Conservation (phyloP, 2,888 invertebrate genomes). For the Agrochola circellaris region DNA sequence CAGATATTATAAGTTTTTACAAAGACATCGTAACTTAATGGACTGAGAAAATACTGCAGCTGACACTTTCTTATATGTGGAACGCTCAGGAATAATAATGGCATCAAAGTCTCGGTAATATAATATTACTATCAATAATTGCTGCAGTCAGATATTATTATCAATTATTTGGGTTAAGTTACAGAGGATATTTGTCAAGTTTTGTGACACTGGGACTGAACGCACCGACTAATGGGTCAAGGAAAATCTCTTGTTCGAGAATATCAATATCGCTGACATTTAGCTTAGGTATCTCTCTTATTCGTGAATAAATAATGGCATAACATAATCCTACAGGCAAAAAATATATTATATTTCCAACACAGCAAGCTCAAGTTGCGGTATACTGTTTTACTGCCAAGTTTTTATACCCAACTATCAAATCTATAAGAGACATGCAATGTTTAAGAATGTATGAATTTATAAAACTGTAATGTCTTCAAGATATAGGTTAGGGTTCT, state of each 20-base stretch:
- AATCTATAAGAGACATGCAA: slow-evolving; percentile 35
- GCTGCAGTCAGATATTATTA: not conserved
- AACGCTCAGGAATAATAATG: not conserved
- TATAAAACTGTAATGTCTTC: slow-evolving; percentile 20
- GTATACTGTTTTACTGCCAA: slow-evolving; percentile 40
- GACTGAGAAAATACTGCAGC: slow-evolving; percentile 1
- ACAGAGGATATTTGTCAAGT: not conserved
- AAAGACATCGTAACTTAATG: not conserved
- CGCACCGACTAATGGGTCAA: not conserved
- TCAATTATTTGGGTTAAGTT: not conserved
- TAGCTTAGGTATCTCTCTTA: not conserved
- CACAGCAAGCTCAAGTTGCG: slow-evolving; percentile 21
- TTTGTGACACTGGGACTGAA: not conserved
- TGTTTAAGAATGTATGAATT: slow-evolving; percentile 13
- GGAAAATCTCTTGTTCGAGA: not conserved
- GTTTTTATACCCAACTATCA: slow-evolving; percentile 29
- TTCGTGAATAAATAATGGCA: slow-evolving; percentile 3
- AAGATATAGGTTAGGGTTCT: slow-evolving; percentile 39
- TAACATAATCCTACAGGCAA: not conserved
- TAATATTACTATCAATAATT: not conserved
- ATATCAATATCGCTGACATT: not conserved
- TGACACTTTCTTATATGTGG: slow-evolving; percentile 21
- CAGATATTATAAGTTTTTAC: slow-evolving; percentile 4
- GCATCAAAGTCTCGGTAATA: not conserved
- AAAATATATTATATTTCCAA: slow-evolving; percentile 14